Percentiles rank a stretch among this genome's conserved stretches.
These are phyloP conservation scores for Drymodes brunneopygia DNA, from an alignment of 2,113 vertebrate species.

Conservation along the genomic window DNA sequence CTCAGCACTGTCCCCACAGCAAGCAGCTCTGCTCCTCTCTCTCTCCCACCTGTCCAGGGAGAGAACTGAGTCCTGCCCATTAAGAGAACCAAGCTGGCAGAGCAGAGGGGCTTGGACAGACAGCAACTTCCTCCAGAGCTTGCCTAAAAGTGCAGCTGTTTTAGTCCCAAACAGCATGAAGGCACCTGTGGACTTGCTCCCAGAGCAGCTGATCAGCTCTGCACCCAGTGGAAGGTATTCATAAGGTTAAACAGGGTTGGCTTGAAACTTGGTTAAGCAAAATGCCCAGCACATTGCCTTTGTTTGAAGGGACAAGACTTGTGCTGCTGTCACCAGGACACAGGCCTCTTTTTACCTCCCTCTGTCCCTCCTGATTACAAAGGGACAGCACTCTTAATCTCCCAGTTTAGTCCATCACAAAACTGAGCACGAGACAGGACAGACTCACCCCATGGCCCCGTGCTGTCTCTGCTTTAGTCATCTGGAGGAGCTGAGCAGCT, in stretches of 20 bases:
- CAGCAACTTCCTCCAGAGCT: not conserved
- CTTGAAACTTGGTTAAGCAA: not conserved
- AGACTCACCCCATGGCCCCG: not conserved
- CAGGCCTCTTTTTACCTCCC: no score
- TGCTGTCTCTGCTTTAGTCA: not conserved
- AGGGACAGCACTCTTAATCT: not conserved
- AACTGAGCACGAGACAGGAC: not conserved
- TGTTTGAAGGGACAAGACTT: accelerated
- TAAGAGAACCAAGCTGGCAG: accelerated
- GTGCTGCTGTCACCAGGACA: accelerated
- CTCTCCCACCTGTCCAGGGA: not conserved
- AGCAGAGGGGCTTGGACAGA: not conserved
- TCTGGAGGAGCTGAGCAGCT: not conserved
- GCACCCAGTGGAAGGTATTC: accelerated
- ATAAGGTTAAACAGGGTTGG: not conserved
- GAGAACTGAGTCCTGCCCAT: not conserved
- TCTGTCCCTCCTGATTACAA: not conserved
- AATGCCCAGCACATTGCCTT: no score
- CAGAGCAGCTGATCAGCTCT: not conserved
- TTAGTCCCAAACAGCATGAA: not conserved
- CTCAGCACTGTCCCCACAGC: not conserved
- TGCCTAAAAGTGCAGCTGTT: not conserved
- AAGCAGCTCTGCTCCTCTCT: not conserved
- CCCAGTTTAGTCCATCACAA: not conserved
- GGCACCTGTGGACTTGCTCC: not conserved